Conservation (phyloP, 2,888 invertebrate species). For the Rapana venosa region DNA sequence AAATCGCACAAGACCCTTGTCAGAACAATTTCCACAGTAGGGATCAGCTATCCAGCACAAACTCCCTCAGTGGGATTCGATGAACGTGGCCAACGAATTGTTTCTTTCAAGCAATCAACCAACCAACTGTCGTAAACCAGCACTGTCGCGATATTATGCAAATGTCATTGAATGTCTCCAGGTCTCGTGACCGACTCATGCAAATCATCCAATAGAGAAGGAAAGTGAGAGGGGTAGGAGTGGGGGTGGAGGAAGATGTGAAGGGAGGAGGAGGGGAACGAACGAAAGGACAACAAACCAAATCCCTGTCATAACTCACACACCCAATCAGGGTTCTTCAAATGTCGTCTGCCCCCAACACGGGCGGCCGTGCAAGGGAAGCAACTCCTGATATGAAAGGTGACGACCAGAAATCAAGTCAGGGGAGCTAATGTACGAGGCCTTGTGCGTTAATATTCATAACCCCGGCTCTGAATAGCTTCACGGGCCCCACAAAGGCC, state of each 20-base stretch:
- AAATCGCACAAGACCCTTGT: no score
- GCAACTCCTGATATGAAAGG: constrained; percentile 26
- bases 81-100: neutral
- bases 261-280: neutral
- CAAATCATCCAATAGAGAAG: constrained; percentile 5
- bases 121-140: neutral
- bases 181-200: neutral
- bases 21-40: no score
- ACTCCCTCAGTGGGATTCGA: no score
- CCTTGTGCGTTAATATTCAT: constrained; percentile 24
- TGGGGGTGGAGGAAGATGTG: neutral
- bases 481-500: neutral
- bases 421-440: constrained; percentile 26
- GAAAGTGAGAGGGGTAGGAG: neutral
- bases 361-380: constrained; percentile 5
- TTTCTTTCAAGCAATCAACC: neutral
- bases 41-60: no score
- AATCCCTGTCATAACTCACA: constrained; percentile 12
- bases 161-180: neutral
- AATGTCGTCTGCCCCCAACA: neutral
- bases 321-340: constrained; percentile 29
- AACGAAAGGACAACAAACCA: neutral
- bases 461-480: neutral
- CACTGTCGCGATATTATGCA: constrained; percentile 3
- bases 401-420: constrained; percentile 31